phyloP scores from a whole-genome alignment of 2,113 vertebrate genomes.

The Clinocottus analis region DNA sequence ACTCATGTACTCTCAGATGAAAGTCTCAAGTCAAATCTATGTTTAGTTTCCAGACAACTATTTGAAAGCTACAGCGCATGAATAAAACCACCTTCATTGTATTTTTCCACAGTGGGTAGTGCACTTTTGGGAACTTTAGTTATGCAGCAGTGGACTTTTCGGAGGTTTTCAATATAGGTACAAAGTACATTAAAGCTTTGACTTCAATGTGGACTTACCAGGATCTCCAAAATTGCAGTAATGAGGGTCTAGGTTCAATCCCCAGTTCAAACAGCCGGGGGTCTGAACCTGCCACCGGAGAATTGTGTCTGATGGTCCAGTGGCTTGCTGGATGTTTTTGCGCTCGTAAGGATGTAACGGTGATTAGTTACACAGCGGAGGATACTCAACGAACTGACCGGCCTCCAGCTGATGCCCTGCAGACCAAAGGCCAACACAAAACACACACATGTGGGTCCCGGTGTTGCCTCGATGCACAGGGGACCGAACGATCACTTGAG shows the following conservation, averaged over 20 bases:
- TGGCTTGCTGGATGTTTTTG: slow-evolving; percentile 48
- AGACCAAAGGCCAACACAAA: slow-evolving; percentile 3
- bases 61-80: slow-evolving; percentile 11
- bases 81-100: slow-evolving; percentile 43
- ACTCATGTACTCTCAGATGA: neutral
- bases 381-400: neutral
- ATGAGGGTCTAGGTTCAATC: slow-evolving; percentile 50
- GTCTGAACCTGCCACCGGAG: slow-evolving; percentile 48
- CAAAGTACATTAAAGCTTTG: slow-evolving; percentile 45
- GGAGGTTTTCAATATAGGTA: slow-evolving; percentile 16
- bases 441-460: slow-evolving; percentile 1
- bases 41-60: neutral
- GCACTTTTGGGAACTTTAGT: slow-evolving; percentile 5
- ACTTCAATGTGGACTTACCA: slow-evolving; percentile 28
- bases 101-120: no score
- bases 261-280: slow-evolving; percentile 30
- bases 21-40: neutral
- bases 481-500: neutral
- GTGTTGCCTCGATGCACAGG: neutral
- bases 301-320: slow-evolving; percentile 46
- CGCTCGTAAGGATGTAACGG: slow-evolving; percentile 35
- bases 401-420: slow-evolving; percentile 41
- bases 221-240: slow-evolving; percentile 61
- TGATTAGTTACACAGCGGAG: slow-evolving; percentile 27
- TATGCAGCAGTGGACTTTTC: slow-evolving; percentile 18